Percentiles rank a stretch among this genome's conserved stretches.
These are phyloP conservation scores for Hirudinaria manillensis DNA, from an alignment of 2,888 invertebrate genomes.

Conservation along the genomic window DNA sequence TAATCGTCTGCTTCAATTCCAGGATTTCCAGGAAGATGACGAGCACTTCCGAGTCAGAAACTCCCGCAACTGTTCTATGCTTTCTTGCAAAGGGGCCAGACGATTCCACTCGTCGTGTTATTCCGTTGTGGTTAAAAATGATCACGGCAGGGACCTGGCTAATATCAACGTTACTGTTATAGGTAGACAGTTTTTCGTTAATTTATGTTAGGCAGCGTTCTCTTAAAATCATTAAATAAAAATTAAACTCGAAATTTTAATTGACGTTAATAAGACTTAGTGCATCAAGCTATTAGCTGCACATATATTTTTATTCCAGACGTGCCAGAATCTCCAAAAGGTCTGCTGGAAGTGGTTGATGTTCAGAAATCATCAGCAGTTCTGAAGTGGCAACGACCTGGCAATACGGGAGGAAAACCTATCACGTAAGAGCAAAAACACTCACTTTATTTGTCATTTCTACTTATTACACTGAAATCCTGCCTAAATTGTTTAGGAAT, in stretches of 20 bases:
- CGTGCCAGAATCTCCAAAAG: constrained; percentile 6
- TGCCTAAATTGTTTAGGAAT: neutral
- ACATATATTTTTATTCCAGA: neutral
- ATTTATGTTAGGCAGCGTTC: neutral
- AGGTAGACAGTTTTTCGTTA: constrained; percentile 9
- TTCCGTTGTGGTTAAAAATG: constrained; percentile 17
- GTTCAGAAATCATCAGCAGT: neutral
- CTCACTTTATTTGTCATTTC: neutral
- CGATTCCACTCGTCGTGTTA: constrained; percentile 14
- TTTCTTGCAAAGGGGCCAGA: constrained; percentile 12
- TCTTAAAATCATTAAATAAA: neutral
- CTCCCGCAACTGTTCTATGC: constrained; percentile 19
- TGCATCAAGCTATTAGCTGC: too few relatives aligned
- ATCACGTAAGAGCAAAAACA: constrained; percentile 1
- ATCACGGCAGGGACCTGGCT: constrained; percentile 23
- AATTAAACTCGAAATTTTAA: too few relatives aligned
- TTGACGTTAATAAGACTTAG: too few relatives aligned
- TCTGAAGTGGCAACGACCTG: constrained; percentile 3
- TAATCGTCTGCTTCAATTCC: too few relatives aligned
- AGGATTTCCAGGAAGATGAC: constrained; percentile 5
- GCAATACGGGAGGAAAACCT: constrained; percentile 16
- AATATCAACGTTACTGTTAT: constrained; percentile 27
- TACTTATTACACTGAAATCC: neutral
- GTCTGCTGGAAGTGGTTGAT: neutral
- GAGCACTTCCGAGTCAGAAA: constrained; percentile 2